Conservation (phyloP, 2,113 vertebrate species). For the Regulus satrapa region DNA sequence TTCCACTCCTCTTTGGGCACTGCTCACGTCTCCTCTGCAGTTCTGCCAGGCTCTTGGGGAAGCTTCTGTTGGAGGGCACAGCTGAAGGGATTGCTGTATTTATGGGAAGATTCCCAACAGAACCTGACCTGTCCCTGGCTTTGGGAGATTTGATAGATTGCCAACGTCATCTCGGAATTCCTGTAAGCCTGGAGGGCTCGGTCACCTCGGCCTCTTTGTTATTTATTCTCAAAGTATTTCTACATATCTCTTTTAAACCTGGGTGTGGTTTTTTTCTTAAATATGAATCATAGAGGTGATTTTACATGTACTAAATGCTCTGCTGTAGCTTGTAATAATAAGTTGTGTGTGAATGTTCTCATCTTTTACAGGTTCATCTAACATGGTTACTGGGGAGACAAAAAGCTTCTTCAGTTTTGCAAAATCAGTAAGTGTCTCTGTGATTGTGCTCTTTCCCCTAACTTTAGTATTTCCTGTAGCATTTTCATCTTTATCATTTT, state of each 20-base stretch:
- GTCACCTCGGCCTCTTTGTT: background rate
- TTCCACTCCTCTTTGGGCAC: background rate
- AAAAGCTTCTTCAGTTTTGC: constrained; percentile 99
- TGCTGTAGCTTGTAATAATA: background rate
- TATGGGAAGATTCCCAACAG: background rate
- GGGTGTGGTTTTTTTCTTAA: background rate
- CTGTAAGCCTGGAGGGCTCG: background rate
- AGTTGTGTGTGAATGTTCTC: background rate
- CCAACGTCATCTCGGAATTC: background rate
- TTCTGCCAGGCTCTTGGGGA: background rate
- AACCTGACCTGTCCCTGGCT: background rate
- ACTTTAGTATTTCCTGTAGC: background rate
- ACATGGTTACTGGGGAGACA: constrained; percentile 98
- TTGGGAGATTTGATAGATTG: background rate
- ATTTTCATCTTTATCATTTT: background rate
- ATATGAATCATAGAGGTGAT: background rate
- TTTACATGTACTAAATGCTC: background rate
- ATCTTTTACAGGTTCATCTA: constrained; percentile 89
- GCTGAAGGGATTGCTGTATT: background rate
- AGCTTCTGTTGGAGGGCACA: background rate
- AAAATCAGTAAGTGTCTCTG: constrained; percentile 89
- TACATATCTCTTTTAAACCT: background rate
- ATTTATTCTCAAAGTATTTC: background rate
- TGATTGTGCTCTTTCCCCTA: background rate
- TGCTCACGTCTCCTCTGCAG: background rate